Evolutionary conservation across 2,888 invertebrate species (phyloP).

Genomic region (Macrosiphum euphorbiae): DNA sequence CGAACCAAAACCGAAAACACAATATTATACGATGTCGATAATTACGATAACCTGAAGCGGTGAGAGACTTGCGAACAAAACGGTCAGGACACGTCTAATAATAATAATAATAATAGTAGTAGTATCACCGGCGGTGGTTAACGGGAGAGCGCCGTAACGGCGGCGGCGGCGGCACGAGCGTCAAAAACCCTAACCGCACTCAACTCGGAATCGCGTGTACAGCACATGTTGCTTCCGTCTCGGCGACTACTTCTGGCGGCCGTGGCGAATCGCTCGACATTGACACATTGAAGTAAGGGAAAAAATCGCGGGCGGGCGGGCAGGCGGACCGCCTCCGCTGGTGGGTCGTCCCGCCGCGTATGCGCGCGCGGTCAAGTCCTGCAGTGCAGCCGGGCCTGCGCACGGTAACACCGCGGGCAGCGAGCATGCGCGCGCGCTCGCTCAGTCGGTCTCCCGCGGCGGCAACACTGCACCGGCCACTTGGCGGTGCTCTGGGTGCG

Average conservation of each 20-base stretch:
- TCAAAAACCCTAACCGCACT: conserved; percentile 64
- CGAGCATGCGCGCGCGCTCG: neutral
- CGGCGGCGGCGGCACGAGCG: neutral
- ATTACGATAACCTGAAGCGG: neutral
- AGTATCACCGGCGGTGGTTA: neutral
- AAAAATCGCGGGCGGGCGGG: conserved; percentile 23
- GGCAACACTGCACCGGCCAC: conserved; percentile 3
- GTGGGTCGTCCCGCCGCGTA: conserved; percentile 36
- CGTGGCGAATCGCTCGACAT: conserved; percentile 52
- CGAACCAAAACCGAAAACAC: neutral
- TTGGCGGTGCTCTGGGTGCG: neutral
- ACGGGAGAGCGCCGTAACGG: conserved; percentile 14
- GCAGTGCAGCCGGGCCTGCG: conserved; percentile 10
- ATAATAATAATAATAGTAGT: neutral
- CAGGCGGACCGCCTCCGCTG: neutral
- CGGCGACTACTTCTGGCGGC: conserved; percentile 45
- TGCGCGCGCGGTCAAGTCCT: conserved; percentile 17
- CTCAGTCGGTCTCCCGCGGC: neutral
- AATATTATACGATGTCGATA: neutral
- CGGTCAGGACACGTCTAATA: neutral
- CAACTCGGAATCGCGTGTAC: conserved; percentile 56
- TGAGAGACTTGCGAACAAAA: neutral
- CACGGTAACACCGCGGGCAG: neutral
- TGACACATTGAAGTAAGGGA: conserved; percentile 39
- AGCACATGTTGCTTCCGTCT: conserved; percentile 59